Base-by-base conservation (phyloP, 2,113 vertebrate genomes). In the Bothrops jararaca region DNA sequence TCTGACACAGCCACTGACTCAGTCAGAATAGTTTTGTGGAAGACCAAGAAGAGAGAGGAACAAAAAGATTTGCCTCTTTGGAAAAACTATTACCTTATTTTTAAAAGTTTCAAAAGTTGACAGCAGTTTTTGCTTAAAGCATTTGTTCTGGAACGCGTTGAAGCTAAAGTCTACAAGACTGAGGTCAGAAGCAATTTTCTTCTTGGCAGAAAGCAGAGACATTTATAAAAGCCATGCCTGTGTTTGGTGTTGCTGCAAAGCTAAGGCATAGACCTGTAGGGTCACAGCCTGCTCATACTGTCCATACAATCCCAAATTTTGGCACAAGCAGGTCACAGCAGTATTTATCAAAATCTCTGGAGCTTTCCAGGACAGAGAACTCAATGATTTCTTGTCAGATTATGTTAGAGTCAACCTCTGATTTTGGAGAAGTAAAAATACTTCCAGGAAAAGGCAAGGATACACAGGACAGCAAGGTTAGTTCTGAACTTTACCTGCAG, bases 161-260 rank as follows among this genome's bases (percentile, higher is more conserved):
- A 97, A 97, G 95, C 96, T 97, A 97, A 97, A 97, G 95, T 93
- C 97, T 98, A 96, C 94, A 93, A 97, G 96, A 96, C 97, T 97
- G 97, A 97, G 97, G 97, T 98, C 97, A 97, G 97, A 93, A 97
- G 96, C 96, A 97, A 97, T 98, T 98, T 98, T 94, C 89, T 86
- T 64, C 97, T 98, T 98, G 97, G 97, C 97, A 98, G 96, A 95
- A 94, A 93, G 95, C 96, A 96, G 96, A 96, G 93, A 96, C 95
- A 96, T 97, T 97, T 97, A 97, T 97, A 97, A 96, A 97, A 98
- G 98, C 96, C 97, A 99, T 99, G 99, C 99, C 99, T 97, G 99
- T 99, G 69, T 98, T 99, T 96, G 99, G 99, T 91, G 98, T 99
- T 96, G 98, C 99, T 96, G 99, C 99, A 96, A 98, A 99, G 96